These are phyloP conservation scores for Dicroscelio sp. DNA, from an alignment of 2,888 invertebrate species.

Conservation along the genomic window DNA sequence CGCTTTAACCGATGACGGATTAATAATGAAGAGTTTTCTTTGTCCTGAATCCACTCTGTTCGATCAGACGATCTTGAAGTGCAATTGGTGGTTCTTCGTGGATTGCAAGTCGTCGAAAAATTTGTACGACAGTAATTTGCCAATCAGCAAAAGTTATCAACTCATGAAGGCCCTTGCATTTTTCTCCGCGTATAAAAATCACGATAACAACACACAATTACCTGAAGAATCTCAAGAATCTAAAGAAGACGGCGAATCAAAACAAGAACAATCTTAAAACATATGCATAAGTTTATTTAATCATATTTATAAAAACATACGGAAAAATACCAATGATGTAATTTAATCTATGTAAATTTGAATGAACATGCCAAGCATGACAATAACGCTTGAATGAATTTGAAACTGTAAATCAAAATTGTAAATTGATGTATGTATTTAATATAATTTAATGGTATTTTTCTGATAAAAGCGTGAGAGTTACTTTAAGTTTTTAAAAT, in stretches of 20 bases:
- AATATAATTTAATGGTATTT: too few species aligned
- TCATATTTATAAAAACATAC: neutral
- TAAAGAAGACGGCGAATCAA: slow-evolving; percentile 18
- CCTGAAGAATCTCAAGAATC: slow-evolving; percentile 67
- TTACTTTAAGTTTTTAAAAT: too few species aligned
- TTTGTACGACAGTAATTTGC: slow-evolving; percentile 97
- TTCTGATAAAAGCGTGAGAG: too few species aligned
- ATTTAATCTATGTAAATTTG: too few species aligned
- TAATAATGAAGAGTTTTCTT: slow-evolving; percentile 97
- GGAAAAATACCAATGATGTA: slow-evolving; percentile 30
- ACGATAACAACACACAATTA: slow-evolving; percentile 90
- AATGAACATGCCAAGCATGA: too few species aligned
- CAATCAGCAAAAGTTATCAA: slow-evolving; percentile 97
- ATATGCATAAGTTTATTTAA: neutral
- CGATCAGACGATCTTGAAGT: slow-evolving; percentile 97
- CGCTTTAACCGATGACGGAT: slow-evolving; percentile 96
- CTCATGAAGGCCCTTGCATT: slow-evolving; percentile 97
- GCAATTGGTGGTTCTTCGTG: slow-evolving; percentile 99
- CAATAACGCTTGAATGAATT: too few species aligned
- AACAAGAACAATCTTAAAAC: slow-evolving; percentile 11
- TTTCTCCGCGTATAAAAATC: slow-evolving; percentile 96
- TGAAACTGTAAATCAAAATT: too few species aligned
- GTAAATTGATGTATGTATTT: too few species aligned
- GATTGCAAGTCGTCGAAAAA: slow-evolving; percentile 96
- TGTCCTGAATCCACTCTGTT: slow-evolving; percentile 98